Percentiles rank a stretch among this genome's conserved stretches.
These are phyloP conservation scores for Athalia circularis DNA, from an alignment of 2,888 invertebrate species.

Conservation along the genomic window DNA sequence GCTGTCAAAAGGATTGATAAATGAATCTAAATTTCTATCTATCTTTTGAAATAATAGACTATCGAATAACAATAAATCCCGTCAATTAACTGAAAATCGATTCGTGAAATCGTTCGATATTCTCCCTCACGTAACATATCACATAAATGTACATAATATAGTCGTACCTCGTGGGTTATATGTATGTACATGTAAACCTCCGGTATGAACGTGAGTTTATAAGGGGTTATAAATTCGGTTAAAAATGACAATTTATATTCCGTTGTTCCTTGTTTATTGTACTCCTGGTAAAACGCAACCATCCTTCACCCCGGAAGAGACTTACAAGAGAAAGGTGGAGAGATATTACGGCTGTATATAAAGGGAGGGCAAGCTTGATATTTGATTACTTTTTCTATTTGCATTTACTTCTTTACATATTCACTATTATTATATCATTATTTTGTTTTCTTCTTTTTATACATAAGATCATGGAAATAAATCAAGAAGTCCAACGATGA, in stretches of 20 bases:
- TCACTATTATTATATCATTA: neutral
- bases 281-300: neutral
- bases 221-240: constrained; percentile 25
- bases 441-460: neutral
- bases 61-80: too few species aligned
- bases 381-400: neutral
- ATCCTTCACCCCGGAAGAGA: neutral
- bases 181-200: too few species aligned
- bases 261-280: constrained; percentile 17
- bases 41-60: too few species aligned
- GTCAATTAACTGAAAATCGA: too few species aligned
- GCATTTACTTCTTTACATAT: neutral
- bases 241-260: constrained; percentile 37
- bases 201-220: too few species aligned
- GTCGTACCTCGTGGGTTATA: too few species aligned
- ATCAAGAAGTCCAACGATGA: constrained; percentile 4
- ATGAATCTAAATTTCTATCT: too few species aligned
- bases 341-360: neutral
- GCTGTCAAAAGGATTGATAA: too few species aligned
- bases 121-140: too few species aligned
- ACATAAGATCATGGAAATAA: constrained; percentile 12
- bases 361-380: too few species aligned
- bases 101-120: too few species aligned
- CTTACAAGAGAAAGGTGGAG: neutral
- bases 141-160: too few species aligned